Conservation (phyloP, 2,888 invertebrate species). For the Epiblema foenella region DNA sequence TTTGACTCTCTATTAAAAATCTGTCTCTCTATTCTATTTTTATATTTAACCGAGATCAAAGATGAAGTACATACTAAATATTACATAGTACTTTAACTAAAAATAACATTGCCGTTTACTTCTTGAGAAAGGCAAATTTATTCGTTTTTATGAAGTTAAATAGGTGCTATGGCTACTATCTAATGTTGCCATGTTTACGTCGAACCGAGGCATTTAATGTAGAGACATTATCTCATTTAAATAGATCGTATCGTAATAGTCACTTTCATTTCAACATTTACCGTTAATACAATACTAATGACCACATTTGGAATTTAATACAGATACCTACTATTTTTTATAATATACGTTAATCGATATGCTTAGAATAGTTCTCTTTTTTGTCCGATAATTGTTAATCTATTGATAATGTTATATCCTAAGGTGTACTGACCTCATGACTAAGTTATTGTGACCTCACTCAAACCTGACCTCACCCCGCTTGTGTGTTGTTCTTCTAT, state of each 20-base stretch:
- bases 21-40: conserved; percentile 22
- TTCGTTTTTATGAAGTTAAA: not conserved
- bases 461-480: conserved; percentile 4
- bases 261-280: conserved; percentile 1
- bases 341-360: not conserved
- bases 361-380: conserved; percentile 1
- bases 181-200: too few relatives aligned
- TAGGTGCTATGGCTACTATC: too few relatives aligned
- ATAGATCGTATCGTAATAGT: not conserved
- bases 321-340: not conserved
- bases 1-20: conserved; percentile 1
- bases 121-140: not conserved
- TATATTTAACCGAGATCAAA: not conserved
- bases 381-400: conserved; percentile 6
- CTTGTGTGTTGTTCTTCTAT: not conserved
- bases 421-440: conserved; percentile 16
- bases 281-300: conserved; percentile 1
- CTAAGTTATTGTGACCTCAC: conserved; percentile 5
- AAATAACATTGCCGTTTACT: not conserved
- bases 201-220: not conserved
- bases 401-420: conserved; percentile 4
- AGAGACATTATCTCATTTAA: not conserved
- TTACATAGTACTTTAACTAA: too few relatives aligned
- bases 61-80: not conserved
- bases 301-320: not conserved